Base-by-base conservation (phyloP, 2,888 invertebrate genomes). In the Leptinotarsa tumamoca region DNA sequence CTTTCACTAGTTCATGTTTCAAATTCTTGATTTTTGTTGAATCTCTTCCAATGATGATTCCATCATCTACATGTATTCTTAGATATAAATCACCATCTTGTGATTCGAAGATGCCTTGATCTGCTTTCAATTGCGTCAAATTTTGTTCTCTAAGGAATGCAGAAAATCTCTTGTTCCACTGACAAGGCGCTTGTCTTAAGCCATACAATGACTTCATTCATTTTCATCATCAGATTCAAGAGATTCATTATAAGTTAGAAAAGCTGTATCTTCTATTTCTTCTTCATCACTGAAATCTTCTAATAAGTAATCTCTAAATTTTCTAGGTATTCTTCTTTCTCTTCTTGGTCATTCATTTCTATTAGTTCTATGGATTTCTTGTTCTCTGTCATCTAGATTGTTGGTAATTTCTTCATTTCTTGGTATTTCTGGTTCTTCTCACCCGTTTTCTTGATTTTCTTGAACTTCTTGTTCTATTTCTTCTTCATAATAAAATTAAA, bases 1-100 rank as follows among this genome's bases (percentile, higher is more conserved):
- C 43, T 23, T 66, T 23, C 14, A 33, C 27, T 27, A 66, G 27
- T 27, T 66, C 18, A 49, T 68, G 49, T 68, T n/a, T 68, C 4
- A 68, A n/a, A 49, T 68, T 33, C 21, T 49, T 68, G 49, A 68
- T 68, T 50, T 68, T 68, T 61, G 15, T 27, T n/a, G 61, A 14
- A 61, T 61, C 61, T 61, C 61, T 18, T 61, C 61, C 61, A 61
- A 61, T 61, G 61, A 61, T 61, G 61, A 61, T 61, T 61, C 51
- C 51, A 51, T 51, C 51, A 51, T 51, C 51, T 51, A 51, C 51
- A 51, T 51, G 51, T 51, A 51, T 51, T 51, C 51, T 15, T 51
- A 51, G 51, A 51, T 15, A 67, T 67, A 43, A 67, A 17, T 27
- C 21, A 4, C 15, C 67, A 67, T 67, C 67, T 67, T 67, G 23